Evolutionary conservation across 2,797 vertebrate species (phyloP).

Genomic region (Acipenser transmontanus): DNA sequence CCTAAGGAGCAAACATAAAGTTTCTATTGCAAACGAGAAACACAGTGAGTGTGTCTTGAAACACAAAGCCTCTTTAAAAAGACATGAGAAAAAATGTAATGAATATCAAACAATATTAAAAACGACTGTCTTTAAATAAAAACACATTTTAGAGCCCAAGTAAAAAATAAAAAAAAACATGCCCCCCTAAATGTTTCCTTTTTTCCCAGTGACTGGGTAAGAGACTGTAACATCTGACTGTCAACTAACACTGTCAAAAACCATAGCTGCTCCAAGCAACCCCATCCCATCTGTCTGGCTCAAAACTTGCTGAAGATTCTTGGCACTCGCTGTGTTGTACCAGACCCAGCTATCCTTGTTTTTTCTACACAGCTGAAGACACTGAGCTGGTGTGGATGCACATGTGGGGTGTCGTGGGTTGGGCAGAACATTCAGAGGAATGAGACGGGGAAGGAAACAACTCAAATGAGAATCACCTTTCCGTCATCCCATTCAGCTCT

Average conservation of each 20-base stretch:
- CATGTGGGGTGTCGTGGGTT: constrained; percentile 28
- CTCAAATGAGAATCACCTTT: too few relatives aligned
- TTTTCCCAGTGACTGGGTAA: constrained; percentile 18
- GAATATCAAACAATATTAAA: too few relatives aligned
- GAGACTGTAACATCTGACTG: constrained; percentile 8
- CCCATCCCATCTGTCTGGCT: neutral
- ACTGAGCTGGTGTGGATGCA: constrained; percentile 23
- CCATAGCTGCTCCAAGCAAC: neutral
- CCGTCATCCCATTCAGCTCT: too few relatives aligned
- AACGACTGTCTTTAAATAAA: too few relatives aligned
- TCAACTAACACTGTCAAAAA: constrained; percentile 3
- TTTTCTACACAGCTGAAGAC: constrained; percentile 31
- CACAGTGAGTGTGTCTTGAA: too few relatives aligned
- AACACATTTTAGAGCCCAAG: too few relatives aligned
- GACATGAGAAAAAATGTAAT: constrained; percentile 3
- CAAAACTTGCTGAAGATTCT: neutral
- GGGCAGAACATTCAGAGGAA: neutral
- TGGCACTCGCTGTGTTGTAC: constrained; percentile 1
- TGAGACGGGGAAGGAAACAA: too few relatives aligned
- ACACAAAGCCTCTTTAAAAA: neutral
- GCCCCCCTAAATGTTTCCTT: constrained; percentile 50
- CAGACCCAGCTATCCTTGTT: constrained; percentile 18
- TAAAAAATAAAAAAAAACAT: constrained; percentile 10
- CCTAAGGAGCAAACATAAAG: too few relatives aligned
- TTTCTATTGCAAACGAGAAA: too few relatives aligned